Evolutionary conservation across 1,140 invertebrate genomes (phyloP), one percentile per base, ranked within the genome.

Genomic region (Chrysoperla carnea): DNA sequence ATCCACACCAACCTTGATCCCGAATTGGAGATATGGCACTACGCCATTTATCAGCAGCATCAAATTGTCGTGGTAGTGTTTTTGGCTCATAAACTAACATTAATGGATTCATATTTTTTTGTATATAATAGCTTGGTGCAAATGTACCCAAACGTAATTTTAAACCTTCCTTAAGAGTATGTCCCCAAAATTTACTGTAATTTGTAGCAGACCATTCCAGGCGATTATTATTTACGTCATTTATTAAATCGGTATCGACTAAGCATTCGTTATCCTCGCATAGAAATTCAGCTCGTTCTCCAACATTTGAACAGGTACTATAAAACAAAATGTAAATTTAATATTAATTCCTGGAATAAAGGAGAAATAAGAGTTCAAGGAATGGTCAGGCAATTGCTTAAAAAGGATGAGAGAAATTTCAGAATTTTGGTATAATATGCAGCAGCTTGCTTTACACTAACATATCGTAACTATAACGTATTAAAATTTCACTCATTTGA

Each of bases 1-100:
- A 74, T 1, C 78, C 89, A 54, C 91, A 88, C 80, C 90, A 89
- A 29, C 81, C 81, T 63, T 97, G 92, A 63, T 97, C 89, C 8
- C 73, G 63, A 8, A 94, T 66, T 0, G 63, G 67, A 0, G 78
- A 72, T 29, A 94, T 80, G 27, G 70, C 66, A 0, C 67, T 63
- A 0, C 71, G 71, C 90, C 90, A 95, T 36, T 70, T 66, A 0
- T 62, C 53, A 1, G 82, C 66, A 0, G 84, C 63, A 57, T 94
- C 85, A 57, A 95, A 94, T 33, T 67, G 48, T 2, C 54, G 48
- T 0, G 81, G 82, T 17, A 85, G 45, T 14, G 61, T 52, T 0
- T 62, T 51, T 6, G 68, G 63, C 42, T 76, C 66, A 54, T 81
- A 74, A 33, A 73, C 63, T 39, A 69, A 68, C 37, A 66, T 64